Evolutionary conservation across 2,888 invertebrate genomes (phyloP), one percentile per base, ranked within the genome.

Genomic region (Leucozona laternaria): DNA sequence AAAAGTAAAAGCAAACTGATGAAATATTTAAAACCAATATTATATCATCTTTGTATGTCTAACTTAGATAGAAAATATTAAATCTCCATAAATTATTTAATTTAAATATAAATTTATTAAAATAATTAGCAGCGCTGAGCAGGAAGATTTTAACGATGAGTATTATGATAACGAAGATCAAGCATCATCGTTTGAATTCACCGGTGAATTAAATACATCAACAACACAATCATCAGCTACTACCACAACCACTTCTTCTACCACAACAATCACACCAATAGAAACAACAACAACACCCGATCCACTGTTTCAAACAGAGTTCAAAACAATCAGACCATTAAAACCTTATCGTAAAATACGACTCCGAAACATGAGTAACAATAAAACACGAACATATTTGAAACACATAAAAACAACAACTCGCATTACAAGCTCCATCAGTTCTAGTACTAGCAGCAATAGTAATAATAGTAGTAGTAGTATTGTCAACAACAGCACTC

Each of bases 381-480:
- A 88, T 85, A 77, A 86, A 72, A 88, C 87, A 84, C 88, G 68
- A 79, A 84, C 87, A 81, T 64, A 78, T 77, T 71, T 78, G 48
- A 83, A 82, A 70, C 84, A 83, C 68, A 88, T 88, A 88, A 92
- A 83, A 91, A 91, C 64, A 91, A 92, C 89, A 91, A 91, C 75
- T 45, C 89, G 90, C 80, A 91, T 77, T 91, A 91, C 57, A 91
- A 88, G 64, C 55, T 85, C 86, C 20, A 88, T 68, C 77, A 79
- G 62, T 28, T 72, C 64, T 22, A 77, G 64, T 71, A 80, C 71
- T 70, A 86, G 25, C 77, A 80, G 73, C 50, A 86, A 68, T 78
- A 81, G 55, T 78, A 73, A 45, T 78, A 81, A 64, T 82, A 83
- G 48, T 77, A 80, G 72, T 80, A 85, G 60, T 76, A 85, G 60